A percentile compares a stretch with the other conserved stretches of the same genome.
phyloP scores from a whole-genome alignment of 2,888 invertebrate genomes.

The Parnassius mnemosyne region DNA sequence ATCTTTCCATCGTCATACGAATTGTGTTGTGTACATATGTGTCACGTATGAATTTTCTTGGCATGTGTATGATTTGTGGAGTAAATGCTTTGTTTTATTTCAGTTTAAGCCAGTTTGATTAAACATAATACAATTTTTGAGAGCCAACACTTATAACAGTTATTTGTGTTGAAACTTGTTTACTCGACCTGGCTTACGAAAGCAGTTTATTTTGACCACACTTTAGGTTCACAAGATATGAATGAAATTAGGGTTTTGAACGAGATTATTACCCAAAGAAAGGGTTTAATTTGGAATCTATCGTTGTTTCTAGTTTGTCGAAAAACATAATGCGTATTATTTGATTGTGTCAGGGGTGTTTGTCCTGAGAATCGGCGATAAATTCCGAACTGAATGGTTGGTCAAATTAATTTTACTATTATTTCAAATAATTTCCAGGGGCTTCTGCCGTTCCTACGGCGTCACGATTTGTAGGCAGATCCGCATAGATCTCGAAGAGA shows the following conservation, averaged over 20 bases:
- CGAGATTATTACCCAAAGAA: background rate
- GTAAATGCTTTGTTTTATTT: conserved; percentile 33
- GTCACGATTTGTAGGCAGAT: no score
- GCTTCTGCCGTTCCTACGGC: no score
- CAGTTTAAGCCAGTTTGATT: conserved; percentile 4
- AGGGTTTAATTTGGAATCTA: background rate
- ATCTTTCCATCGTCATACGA: conserved; percentile 23
- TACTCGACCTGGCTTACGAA: background rate
- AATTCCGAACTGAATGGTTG: background rate
- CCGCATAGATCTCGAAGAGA: no score
- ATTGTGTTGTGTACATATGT: conserved; percentile 11
- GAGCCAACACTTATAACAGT: background rate
- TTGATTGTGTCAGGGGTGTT: background rate
- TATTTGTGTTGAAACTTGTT: background rate
- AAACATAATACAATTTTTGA: background rate
- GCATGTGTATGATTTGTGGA: conserved; percentile 19
- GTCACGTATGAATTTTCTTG: conserved; percentile 26
- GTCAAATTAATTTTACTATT: background rate
- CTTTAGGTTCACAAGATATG: background rate
- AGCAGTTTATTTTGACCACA: conserved; percentile 3
- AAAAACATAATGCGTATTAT: background rate
- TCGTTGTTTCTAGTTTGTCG: background rate
- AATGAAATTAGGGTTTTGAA: background rate
- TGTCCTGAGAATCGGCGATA: background rate
- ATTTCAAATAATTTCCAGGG: conserved; percentile 33